Percentiles rank a stretch among this genome's conserved stretches.
Conservation (phyloP, 1,140 invertebrate species). For the Spodoptera frugiperda region DNA sequence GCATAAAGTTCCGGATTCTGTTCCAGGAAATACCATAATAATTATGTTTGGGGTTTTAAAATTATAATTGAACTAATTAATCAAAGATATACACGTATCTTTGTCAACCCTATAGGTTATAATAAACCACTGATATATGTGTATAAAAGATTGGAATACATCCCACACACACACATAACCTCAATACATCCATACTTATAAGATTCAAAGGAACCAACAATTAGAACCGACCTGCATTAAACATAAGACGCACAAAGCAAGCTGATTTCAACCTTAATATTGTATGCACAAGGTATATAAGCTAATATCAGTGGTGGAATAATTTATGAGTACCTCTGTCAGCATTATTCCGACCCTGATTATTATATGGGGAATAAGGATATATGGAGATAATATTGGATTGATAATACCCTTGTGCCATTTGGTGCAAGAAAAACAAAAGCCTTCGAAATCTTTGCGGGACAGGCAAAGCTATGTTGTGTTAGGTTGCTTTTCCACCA, state of each 20-base stretch:
- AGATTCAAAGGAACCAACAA: not conserved
- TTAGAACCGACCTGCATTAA: conserved; percentile 7
- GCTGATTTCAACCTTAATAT: conserved; percentile 20
- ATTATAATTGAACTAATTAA: too few relatives aligned
- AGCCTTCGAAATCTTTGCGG: not conserved
- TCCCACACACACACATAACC: too few relatives aligned
- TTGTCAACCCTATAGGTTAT: too few relatives aligned
- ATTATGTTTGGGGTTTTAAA: too few relatives aligned
- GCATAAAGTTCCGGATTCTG: too few relatives aligned
- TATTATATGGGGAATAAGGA: not conserved
- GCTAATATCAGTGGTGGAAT: not conserved
- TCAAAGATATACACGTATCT: too few relatives aligned
- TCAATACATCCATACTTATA: not conserved
- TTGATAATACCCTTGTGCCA: too few relatives aligned
- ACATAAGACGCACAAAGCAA: not conserved
- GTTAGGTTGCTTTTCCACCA: too few relatives aligned
- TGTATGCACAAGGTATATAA: not conserved
- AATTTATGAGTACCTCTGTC: conserved; percentile 15
- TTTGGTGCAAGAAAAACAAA: not conserved
- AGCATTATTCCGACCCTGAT: not conserved
- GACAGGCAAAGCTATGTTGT: not conserved
- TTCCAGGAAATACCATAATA: too few relatives aligned
- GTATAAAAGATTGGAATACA: too few relatives aligned
- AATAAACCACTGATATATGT: too few relatives aligned
- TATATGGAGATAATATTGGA: too few relatives aligned